Base-by-base conservation (phyloP, 2,888 invertebrate species). In the Polylopha cassiicola region DNA sequence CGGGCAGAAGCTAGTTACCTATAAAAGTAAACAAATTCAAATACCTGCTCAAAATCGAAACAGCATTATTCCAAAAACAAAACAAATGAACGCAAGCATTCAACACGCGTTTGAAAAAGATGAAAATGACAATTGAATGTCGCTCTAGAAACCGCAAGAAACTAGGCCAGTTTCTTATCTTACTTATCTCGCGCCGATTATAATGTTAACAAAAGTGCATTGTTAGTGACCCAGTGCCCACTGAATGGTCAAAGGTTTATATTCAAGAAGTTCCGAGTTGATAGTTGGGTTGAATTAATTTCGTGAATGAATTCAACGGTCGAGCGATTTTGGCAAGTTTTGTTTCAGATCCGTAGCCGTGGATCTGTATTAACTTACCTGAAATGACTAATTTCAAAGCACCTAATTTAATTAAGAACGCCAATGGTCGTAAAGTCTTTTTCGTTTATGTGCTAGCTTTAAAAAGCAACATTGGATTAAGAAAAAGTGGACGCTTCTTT, bases 111-210 rank as follows among this genome's bases (percentile, higher is more conserved):
- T 60, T 53, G 51, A 60, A 62, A 57, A 52, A 54, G 52, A 47
- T 39, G 58, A 59, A 57, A 54, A 31, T 43, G 47, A 61, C 58
- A 57, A 51, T 50, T 54, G 52, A 50, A 42, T 31, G 39, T 37
- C 33, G 48, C 38, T 42, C 34, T 29, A 42, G 46, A 44, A 44
- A 49, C 49, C 55, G 55, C 47, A 55, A 59, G 55, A 62, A 71
- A 70, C 60, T 72, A 62, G 71, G 73, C 54, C 70, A 65, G 53
- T 47, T 45, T 42, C 46, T 55, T 58, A 50, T 54, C 50, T 45
- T 45, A 46, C 50, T 44, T 58, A 62, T 62, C 59, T 39, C 63
- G 61, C 44, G 44, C 55, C 58, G 70, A 73, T 73, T 73, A 70
- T 62, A 56, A 49, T 52, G 57, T 58, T 60, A 55, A 70, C 73